Base-by-base conservation (phyloP, 2,888 invertebrate species). In the Lycia hirtaria region DNA sequence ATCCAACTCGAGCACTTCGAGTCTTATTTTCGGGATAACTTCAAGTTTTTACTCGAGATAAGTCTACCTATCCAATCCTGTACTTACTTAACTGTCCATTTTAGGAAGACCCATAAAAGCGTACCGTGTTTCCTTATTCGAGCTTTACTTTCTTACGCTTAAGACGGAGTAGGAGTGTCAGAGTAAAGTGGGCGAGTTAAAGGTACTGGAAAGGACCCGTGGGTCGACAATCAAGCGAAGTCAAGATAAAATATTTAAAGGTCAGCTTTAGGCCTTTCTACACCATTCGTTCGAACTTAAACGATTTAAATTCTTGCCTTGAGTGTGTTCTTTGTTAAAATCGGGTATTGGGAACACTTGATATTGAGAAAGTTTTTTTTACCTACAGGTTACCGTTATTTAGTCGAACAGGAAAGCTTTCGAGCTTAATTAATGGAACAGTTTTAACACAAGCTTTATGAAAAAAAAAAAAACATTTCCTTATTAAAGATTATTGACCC, bases 171-270 rank as follows among this genome's bases (percentile, higher is more conserved):
- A 71, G 72, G 70, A 65, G 74, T 79, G 69, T 78, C 85, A 77
- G 70, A 71, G 67, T 81, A 76, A 59, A 69, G 68, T 87, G 86
- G 87, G 59, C 67, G 70, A 78, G 78, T 80, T 76, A 79, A 56
- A 82, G 80, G 81, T 80, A 81, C 79, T 82, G 75, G 78, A 81
- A 81, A 81, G 84, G 82, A 78, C 78, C 78, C 83, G 80, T 81
- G 85, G 84, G 87, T 86, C 82, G 86, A 83, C 88, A 87, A 89
- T 89, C 87, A 86, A 83, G 79, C 79, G 76, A 80, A 83, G 83
- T 86, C 77, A 79, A 88, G 88, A 89, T 91, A 88, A 90, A 89
- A 88, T 89, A 89, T 88, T 88, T 88, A 87, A 85, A 89, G 88
- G 87, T 88, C 85, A 85, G 80, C 80, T 83, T 81, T 73, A 73